Evolutionary conservation across 2,113 vertebrate genomes (phyloP).

Genomic region (Oreochromis tanganicae): DNA sequence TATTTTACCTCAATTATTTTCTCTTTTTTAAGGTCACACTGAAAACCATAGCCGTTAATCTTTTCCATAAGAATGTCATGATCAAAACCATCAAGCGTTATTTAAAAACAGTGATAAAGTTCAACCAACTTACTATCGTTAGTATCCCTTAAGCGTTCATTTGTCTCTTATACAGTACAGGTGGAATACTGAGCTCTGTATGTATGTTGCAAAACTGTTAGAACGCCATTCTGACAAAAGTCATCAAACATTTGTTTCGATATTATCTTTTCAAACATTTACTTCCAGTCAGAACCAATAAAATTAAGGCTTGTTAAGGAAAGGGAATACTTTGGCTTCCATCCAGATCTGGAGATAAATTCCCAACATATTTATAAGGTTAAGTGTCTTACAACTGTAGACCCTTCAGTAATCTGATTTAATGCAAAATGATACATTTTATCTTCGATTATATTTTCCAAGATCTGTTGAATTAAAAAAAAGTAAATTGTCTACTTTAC

Average conservation of each 20-base stretch:
- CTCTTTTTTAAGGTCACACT: neutral
- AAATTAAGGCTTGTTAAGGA: neutral
- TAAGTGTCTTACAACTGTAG: neutral
- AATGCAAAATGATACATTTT: neutral
- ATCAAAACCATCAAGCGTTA: neutral
- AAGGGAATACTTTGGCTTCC: neutral
- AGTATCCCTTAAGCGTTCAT: neutral
- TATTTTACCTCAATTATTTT: neutral
- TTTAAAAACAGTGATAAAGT: neutral
- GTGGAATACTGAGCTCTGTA: neutral
- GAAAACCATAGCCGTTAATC: neutral
- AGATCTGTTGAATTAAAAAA: neutral
- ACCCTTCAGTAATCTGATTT: neutral
- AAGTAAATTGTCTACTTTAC: neutral
- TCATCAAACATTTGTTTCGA: neutral
- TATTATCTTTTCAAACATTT: neutral
- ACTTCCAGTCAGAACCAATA: neutral
- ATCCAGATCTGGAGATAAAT: neutral
- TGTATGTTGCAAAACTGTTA: neutral
- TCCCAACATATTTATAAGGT: neutral
- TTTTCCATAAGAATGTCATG: neutral
- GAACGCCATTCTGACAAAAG: neutral
- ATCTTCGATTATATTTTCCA: neutral
- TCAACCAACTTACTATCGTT: neutral
- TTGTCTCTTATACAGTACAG: neutral